Conservation (phyloP, 2,888 invertebrate species). For the Plemyria rubiginata region DNA sequence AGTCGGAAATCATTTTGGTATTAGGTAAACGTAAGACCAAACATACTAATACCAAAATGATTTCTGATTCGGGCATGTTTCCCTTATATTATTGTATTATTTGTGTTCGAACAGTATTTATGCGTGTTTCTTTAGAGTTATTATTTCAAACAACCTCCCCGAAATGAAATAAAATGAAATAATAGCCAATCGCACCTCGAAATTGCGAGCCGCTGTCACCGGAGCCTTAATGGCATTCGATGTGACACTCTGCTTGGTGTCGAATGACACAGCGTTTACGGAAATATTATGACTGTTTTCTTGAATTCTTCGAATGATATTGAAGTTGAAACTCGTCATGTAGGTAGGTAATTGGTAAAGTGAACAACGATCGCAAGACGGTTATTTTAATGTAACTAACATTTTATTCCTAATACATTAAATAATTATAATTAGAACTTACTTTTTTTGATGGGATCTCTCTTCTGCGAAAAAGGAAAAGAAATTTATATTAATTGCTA, state of each 20-base stretch:
- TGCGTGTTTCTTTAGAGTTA: no score
- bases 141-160: no score
- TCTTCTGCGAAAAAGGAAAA: constrained; percentile 52
- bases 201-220: no score
- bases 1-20: no score
- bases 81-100: no score
- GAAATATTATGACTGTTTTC: constrained; percentile 16
- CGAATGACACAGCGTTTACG: constrained; percentile 19
- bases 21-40: no score
- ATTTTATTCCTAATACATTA: no score
- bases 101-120: no score
- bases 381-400: background rate
- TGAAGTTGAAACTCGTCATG: background rate
- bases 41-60: no score
- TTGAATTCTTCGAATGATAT: constrained; percentile 1
- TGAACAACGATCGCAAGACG: background rate
- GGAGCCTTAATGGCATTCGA: background rate
- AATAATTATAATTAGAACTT: constrained; percentile 38
- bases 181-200: no score
- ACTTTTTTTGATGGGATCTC: constrained; percentile 57
- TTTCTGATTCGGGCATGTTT: no score
- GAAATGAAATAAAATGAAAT: no score
- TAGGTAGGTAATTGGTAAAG: background rate
- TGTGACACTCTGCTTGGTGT: background rate
- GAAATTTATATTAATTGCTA: constrained; percentile 19